These are phyloP conservation scores for Tor tambroides DNA, from an alignment of 2,113 vertebrate genomes.

Conservation along the genomic window DNA sequence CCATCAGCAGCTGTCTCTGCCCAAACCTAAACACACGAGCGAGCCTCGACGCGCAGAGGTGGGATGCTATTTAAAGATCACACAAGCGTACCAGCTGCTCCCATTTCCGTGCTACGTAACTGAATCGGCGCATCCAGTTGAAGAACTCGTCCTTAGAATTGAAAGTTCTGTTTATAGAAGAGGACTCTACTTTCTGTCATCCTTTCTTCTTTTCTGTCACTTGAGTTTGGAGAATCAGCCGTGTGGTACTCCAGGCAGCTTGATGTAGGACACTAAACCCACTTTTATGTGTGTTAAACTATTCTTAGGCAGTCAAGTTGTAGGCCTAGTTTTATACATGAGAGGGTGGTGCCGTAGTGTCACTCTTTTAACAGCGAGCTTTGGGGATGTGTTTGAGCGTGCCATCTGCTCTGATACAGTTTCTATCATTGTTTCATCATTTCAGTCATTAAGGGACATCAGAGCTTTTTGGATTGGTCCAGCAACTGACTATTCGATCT, in stretches of 20 bases:
- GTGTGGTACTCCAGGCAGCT: neutral
- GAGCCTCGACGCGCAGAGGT: conserved; percentile 55
- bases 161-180: conserved; percentile 31
- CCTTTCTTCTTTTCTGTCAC: conserved; percentile 17
- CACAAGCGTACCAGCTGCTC: conserved; percentile 69
- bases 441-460: conserved; percentile 1
- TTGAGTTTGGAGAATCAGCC: conserved; percentile 26
- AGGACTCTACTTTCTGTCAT: conserved; percentile 4
- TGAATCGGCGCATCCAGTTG: conserved; percentile 60
- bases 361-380: conserved; percentile 11
- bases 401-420: conserved; percentile 16
- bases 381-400: neutral
- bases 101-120: conserved; percentile 67
- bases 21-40: conserved; percentile 41
- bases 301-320: conserved; percentile 51
- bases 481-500: neutral
- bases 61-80: conserved; percentile 72
- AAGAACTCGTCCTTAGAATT: neutral
- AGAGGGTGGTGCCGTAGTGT: conserved; percentile 13
- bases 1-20: conserved; percentile 54
- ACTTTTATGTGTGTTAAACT: conserved; percentile 52
- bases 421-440: neutral
- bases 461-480: neutral
- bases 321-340: conserved; percentile 41
- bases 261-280: conserved; percentile 48